Evolutionary conservation across 1,140 invertebrate genomes (phyloP), one percentile per base, ranked within the genome.

Genomic region (Lucilia cuprina): DNA sequence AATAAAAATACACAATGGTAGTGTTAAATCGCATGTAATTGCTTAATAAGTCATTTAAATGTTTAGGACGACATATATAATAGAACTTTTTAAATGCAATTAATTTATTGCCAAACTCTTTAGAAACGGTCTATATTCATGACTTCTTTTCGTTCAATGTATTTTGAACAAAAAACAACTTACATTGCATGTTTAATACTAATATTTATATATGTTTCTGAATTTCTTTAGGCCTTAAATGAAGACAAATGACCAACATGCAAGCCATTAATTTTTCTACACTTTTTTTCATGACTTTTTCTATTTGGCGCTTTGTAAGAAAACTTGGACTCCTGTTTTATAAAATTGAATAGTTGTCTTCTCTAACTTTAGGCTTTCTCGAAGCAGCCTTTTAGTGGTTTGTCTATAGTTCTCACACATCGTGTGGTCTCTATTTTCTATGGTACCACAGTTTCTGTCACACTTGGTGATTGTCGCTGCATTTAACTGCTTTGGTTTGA

Each of bases 241-340:
- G 86, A 90, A 90, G 89, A 90, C 89, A 90, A 90, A 90, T 90
- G 87, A 86, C 86, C 87, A 86, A 83, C 86, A 86, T 85, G 86
- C 85, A 87, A 87, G 87, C 87, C 88, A 90, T 90, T 90, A 90
- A 89, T 90, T 90, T 85, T 88, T 88, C 87, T 86, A 84, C 86
- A 88, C 17, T 70, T 70, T n/a, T 70, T 70, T 19, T 70, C n/a
- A 10, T 21, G 8, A 2, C 19, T 70, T 19, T 17, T 60, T n/a
- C 14, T 5, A 7, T 60, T 9, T 21, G 65, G 8, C 8, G 60
- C 60, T 21, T 9, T 70, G 4, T 21, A 9, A 25, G 8, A 21
- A 8, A 19, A 0, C 65, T 25, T 21, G 65, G 41, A 41, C 41
- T 2, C 0, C 41, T 41, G 41, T 41, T 41, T 8, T 7, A 41